phyloP scores from a whole-genome alignment of 2,113 vertebrate genomes.

The Labeo rohita region DNA sequence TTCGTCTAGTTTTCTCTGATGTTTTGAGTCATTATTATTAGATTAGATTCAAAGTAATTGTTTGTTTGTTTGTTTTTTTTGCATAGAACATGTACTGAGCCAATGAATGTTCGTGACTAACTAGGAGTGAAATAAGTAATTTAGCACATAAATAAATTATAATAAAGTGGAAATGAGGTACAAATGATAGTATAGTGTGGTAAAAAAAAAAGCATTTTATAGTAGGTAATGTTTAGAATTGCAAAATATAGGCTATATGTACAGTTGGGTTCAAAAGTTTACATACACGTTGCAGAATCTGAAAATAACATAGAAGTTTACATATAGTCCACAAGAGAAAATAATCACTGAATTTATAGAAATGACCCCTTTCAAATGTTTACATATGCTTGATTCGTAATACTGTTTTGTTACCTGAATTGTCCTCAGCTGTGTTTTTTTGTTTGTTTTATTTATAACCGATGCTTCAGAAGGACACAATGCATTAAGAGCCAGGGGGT shows the following conservation, averaged over 20 bases:
- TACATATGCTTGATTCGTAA: no score
- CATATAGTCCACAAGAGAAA: no score
- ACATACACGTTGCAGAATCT: no score
- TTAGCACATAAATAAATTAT: not conserved
- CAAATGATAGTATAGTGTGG: not conserved
- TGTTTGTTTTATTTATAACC: no score
- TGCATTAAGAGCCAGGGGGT: no score
- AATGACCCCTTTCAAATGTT: no score
- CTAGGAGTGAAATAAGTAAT: not conserved
- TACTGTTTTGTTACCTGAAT: no score
- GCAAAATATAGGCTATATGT: not conserved
- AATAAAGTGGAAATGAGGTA: not conserved
- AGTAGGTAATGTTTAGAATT: not conserved
- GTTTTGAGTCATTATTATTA: constrained; percentile 37
- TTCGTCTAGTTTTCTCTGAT: constrained; percentile 7
- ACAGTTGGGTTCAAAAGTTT: no score
- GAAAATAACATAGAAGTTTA: no score
- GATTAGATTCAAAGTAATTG: not conserved
- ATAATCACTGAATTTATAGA: no score
- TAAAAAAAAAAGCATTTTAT: not conserved
- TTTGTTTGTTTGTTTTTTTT: not conserved
- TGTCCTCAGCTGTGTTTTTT: no score
- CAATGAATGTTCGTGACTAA: not conserved
- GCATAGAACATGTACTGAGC: not conserved
- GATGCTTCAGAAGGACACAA: no score